A percentile compares a stretch with the other conserved stretches of the same genome.
phyloP scores from a whole-genome alignment of 2,113 vertebrate genomes.

The Pseudopodoces humilis region DNA sequence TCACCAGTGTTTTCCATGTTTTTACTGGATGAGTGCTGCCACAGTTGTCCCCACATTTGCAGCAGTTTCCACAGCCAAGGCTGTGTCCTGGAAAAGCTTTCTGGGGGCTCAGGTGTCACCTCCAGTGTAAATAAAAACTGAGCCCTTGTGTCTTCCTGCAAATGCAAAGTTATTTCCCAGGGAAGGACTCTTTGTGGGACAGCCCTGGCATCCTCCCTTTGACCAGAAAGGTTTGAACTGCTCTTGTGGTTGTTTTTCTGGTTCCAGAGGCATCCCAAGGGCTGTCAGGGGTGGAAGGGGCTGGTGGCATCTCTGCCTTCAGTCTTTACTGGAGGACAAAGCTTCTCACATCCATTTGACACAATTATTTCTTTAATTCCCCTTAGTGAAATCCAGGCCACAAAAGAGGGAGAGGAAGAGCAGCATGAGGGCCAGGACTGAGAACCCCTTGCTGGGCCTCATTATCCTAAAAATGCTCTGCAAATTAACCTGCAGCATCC shows the following conservation, averaged over 20 bases:
- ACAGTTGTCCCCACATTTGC: background rate
- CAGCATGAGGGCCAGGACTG: rapidly evolving
- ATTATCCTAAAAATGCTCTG: background rate
- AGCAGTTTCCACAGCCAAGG: background rate
- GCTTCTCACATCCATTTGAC: background rate
- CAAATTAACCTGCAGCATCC: background rate
- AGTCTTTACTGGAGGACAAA: background rate
- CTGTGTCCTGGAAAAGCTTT: background rate
- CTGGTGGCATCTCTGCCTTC: background rate
- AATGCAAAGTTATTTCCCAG: background rate
- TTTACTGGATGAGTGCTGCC: background rate
- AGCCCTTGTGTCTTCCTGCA: background rate
- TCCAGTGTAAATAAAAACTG: rapidly evolving
- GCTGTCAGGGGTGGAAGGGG: background rate
- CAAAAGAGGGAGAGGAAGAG: background rate
- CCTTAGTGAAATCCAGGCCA: background rate
- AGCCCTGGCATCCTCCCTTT: background rate
- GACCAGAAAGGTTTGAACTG: background rate
- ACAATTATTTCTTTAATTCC: background rate
- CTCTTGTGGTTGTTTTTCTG: rapidly evolving
- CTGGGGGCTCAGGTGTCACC: background rate
- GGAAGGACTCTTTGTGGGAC: background rate
- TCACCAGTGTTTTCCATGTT: background rate
- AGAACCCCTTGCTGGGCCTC: background rate
- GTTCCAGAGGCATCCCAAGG: background rate